Conservation (phyloP, 2,113 vertebrate species). For the Rousettus leschenaultii region DNA sequence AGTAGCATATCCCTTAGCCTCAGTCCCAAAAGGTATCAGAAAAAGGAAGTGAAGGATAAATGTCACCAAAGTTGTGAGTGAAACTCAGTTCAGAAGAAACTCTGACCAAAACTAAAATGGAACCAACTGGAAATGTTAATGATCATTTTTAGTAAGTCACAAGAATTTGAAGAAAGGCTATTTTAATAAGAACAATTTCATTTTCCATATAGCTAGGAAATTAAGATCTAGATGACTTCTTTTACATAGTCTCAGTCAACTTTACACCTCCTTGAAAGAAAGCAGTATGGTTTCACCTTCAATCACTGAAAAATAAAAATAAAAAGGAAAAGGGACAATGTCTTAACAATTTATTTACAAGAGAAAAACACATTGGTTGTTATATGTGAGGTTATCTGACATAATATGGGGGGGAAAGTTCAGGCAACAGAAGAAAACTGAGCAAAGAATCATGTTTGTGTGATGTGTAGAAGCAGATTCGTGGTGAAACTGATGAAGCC, state of each 20-base stretch:
- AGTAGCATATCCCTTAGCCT: background rate
- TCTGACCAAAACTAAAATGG: slow-evolving; percentile 76
- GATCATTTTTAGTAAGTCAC: slow-evolving; percentile 78
- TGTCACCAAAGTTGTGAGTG: slow-evolving; percentile 63
- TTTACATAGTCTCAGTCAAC: slow-evolving; percentile 5
- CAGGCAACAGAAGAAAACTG: background rate
- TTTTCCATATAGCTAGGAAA: slow-evolving; percentile 69
- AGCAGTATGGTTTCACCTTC: slow-evolving; percentile 42
- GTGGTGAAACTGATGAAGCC: background rate
- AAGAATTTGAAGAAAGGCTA: slow-evolving; percentile 71
- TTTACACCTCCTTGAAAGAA: slow-evolving; percentile 1
- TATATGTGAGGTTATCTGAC: background rate
- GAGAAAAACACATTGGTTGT: background rate
- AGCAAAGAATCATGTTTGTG: background rate
- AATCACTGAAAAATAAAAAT: background rate
- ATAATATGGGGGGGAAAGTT: background rate
- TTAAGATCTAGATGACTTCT: slow-evolving; percentile 47
- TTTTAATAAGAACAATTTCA: slow-evolving; percentile 71
- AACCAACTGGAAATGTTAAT: slow-evolving; percentile 67
- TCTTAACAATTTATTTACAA: background rate
- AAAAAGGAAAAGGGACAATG: background rate
- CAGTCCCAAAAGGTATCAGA: slow-evolving; percentile 35
- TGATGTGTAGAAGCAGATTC: background rate
- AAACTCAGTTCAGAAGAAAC: slow-evolving; percentile 75
- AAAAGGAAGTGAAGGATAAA: slow-evolving; percentile 72